These are phyloP conservation scores for Labeo rohita DNA, from an alignment of 2,113 vertebrate genomes.

Conservation along the genomic window DNA sequence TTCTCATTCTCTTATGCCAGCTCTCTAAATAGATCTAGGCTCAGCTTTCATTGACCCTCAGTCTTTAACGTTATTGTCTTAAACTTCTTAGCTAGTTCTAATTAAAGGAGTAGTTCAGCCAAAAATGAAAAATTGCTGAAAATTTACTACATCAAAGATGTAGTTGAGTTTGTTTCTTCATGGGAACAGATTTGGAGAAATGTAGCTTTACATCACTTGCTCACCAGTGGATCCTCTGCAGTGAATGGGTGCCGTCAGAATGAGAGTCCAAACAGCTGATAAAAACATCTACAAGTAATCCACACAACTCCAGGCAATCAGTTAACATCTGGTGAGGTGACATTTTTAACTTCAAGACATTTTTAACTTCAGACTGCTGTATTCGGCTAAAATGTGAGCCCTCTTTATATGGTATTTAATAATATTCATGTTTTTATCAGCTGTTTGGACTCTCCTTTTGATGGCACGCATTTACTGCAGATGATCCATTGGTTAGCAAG, in stretches of 20 bases:
- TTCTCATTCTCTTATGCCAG: slow-evolving; percentile 50
- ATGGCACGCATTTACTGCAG: too few species aligned
- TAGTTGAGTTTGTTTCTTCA: neutral
- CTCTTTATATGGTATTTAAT: too few species aligned
- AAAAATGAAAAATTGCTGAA: neutral
- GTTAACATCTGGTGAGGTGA: neutral
- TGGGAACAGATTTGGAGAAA: too few species aligned
- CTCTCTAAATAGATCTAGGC: slow-evolving; percentile 74
- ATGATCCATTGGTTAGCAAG: neutral
- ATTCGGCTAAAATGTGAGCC: too few species aligned
- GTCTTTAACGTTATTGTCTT: slow-evolving; percentile 24
- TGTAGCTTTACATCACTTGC: too few species aligned
- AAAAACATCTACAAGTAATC: too few species aligned
- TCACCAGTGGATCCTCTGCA: too few species aligned
- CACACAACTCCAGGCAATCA: too few species aligned
- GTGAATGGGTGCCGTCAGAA: too few species aligned
- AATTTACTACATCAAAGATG: neutral
- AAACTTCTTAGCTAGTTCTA: slow-evolving; percentile 30
- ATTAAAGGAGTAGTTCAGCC: neutral
- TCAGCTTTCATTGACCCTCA: slow-evolving; percentile 70
- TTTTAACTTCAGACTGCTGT: too few species aligned
- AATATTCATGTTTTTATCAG: neutral
- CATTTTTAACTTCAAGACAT: too few species aligned
- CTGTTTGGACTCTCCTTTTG: neutral
- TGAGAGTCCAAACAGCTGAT: too few species aligned